phyloP scores from a whole-genome alignment of 2,888 invertebrate species.

The Priapulus caudatus region DNA sequence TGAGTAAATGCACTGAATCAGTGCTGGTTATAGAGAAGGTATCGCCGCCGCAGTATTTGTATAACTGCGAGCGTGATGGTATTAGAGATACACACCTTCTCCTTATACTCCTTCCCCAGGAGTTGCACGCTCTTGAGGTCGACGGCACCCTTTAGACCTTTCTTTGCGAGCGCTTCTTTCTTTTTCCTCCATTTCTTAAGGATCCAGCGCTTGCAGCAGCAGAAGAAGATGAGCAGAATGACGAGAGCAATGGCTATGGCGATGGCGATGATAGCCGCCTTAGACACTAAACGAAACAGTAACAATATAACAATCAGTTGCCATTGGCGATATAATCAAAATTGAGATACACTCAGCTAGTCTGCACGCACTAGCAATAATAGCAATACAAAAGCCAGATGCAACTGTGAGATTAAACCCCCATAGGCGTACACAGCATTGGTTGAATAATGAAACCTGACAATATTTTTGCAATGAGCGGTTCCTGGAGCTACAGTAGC shows the following conservation, averaged over 20 bases:
- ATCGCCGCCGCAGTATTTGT: too few relatives aligned
- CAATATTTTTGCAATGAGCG: too few relatives aligned
- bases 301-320: background rate
- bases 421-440: too few relatives aligned
- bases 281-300: constrained; percentile 29
- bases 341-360: background rate
- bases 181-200: constrained; percentile 34
- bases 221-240: constrained; percentile 30
- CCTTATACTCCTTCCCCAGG: constrained; percentile 89
- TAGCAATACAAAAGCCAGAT: too few relatives aligned
- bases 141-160: constrained; percentile 76
- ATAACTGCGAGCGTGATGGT: too few relatives aligned
- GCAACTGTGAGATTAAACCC: too few relatives aligned
- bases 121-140: constrained; percentile 93
- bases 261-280: constrained; percentile 35
- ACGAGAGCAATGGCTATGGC: constrained; percentile 32
- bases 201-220: constrained; percentile 28
- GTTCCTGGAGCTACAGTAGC: background rate
- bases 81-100: constrained; percentile 75
- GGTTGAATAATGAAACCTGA: too few relatives aligned
- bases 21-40: too few relatives aligned
- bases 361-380: background rate
- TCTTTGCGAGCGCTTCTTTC: constrained; percentile 49
- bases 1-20: too few relatives aligned
- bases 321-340: constrained; percentile 1